Percentiles rank a stretch among this genome's conserved stretches.
phyloP scores from a whole-genome alignment of 2,888 invertebrate species.

The Baccha elongata region DNA sequence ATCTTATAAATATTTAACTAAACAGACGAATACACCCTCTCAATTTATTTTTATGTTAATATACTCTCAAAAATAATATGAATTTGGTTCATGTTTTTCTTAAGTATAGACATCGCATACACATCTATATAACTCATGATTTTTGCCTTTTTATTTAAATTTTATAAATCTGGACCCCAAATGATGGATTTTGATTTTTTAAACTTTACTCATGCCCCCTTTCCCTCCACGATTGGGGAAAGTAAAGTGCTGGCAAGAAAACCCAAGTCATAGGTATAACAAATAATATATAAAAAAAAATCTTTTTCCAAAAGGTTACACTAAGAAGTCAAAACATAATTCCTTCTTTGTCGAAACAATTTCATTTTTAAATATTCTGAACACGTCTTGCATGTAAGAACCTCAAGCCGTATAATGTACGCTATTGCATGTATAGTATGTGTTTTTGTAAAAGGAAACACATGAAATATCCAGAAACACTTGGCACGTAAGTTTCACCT shows the following conservation, averaged over 20 bases:
- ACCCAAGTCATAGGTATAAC: not conserved
- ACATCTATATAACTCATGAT: not conserved
- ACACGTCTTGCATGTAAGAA: slow-evolving; percentile 11
- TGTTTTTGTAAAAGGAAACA: slow-evolving; percentile 10
- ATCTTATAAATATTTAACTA: slow-evolving; percentile 8
- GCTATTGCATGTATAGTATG: not conserved
- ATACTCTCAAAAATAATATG: not conserved
- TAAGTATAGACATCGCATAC: not conserved
- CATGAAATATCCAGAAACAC: slow-evolving; percentile 31
- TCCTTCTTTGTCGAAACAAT: slow-evolving; percentile 31
- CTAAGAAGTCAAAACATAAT: slow-evolving; percentile 36
- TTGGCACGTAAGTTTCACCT: slow-evolving; percentile 40
- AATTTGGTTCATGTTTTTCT: not conserved
- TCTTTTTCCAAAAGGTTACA: slow-evolving; percentile 24
- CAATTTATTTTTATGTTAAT: slow-evolving; percentile 4
- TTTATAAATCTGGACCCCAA: slow-evolving; percentile 28
- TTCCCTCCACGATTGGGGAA: not conserved
- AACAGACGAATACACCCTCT: not conserved
- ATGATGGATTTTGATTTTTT: slow-evolving; percentile 30
- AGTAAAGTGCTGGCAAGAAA: not conserved
- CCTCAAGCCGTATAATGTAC: slow-evolving; percentile 3
- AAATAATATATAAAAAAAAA: not conserved
- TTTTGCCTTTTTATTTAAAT: slow-evolving; percentile 16
- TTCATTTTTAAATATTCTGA: slow-evolving; percentile 28
- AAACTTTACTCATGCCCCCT: not conserved